Conservation (phyloP, 2,888 invertebrate species). For the Exephanes ischioxanthus region DNA sequence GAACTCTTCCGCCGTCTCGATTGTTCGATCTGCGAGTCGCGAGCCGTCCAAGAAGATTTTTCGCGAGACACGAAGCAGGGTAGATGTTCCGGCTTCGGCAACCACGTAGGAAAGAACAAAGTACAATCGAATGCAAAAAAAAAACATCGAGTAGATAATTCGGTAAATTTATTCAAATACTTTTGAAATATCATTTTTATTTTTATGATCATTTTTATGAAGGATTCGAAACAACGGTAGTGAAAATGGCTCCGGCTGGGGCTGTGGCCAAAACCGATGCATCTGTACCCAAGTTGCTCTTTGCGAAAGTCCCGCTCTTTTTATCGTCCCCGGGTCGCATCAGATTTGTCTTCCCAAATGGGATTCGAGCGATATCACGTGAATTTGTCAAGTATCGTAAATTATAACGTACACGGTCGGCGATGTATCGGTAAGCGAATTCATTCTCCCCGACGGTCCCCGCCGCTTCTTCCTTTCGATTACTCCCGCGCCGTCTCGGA, state of each 20-base stretch:
- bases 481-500: slow-evolving; percentile 47
- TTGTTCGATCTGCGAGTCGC: slow-evolving; percentile 49
- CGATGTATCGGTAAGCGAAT: slow-evolving; percentile 56
- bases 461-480: slow-evolving; percentile 31
- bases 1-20: slow-evolving; percentile 6
- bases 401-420: slow-evolving; percentile 51
- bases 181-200: not conserved
- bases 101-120: not conserved
- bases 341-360: slow-evolving; percentile 52
- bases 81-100: no score
- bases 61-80: not conserved
- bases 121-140: not conserved
- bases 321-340: slow-evolving; percentile 53
- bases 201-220: not conserved
- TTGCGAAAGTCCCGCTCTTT: slow-evolving; percentile 58
- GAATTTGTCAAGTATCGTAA: slow-evolving; percentile 56
- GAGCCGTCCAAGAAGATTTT: slow-evolving; percentile 17
- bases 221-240: not conserved
- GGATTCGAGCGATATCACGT: slow-evolving; percentile 45
- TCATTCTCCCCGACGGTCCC: slow-evolving; percentile 45
- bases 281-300: slow-evolving; percentile 38
- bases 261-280: slow-evolving; percentile 26
- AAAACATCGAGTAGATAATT: not conserved
- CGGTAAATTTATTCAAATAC: no score
- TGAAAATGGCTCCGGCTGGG: not conserved